phyloP scores from a whole-genome alignment of 2,888 invertebrate species.

The Carpatolechia fugitivella region DNA sequence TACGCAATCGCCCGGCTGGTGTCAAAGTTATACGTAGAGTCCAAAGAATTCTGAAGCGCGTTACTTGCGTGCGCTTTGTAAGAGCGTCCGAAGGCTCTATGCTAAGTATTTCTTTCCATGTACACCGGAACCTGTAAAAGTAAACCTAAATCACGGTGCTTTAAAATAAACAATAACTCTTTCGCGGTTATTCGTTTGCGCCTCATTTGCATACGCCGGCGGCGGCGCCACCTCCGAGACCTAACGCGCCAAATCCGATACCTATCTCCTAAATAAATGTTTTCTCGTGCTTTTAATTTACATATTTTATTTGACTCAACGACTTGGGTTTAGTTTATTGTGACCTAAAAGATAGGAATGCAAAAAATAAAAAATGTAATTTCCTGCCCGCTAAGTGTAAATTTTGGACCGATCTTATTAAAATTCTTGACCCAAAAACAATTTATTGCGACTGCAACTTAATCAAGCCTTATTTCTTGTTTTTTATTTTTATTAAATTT shows the following conservation, averaged over 20 bases:
- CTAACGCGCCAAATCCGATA: slow-evolving; percentile 15
- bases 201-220: slow-evolving; percentile 12
- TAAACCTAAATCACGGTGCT: too few relatives aligned
- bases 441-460: slow-evolving; percentile 3
- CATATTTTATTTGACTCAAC: slow-evolving; percentile 8
- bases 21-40: too few relatives aligned
- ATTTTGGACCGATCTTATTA: slow-evolving; percentile 3
- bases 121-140: too few relatives aligned
- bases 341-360: neutral
- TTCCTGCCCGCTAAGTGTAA: neutral
- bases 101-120: too few relatives aligned
- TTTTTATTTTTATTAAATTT: neutral
- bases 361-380: neutral
- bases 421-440: slow-evolving; percentile 1
- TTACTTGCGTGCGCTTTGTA: too few relatives aligned
- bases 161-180: neutral
- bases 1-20: too few relatives aligned
- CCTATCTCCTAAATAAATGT: slow-evolving; percentile 12
- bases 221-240: slow-evolving; percentile 11
- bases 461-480: slow-evolving; percentile 3
- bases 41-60: too few relatives aligned
- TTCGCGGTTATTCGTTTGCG: neutral
- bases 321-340: neutral
- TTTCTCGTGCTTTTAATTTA: slow-evolving; percentile 17
- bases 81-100: too few relatives aligned